These are phyloP conservation scores for Pomatostomus ruficeps DNA, from an alignment of 2,113 vertebrate species.

Conservation along the genomic window DNA sequence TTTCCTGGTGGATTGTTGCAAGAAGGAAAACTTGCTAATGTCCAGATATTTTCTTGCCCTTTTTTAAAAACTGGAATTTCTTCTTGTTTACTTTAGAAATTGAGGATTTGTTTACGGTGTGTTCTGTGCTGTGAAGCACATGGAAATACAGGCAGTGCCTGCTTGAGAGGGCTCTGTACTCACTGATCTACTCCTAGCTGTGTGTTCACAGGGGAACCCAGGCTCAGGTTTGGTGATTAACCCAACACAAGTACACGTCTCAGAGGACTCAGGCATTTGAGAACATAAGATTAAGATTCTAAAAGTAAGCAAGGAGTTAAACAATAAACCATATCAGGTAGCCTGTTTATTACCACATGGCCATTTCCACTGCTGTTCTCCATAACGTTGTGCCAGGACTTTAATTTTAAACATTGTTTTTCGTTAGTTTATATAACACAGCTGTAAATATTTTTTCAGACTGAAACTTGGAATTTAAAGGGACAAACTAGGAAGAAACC, in stretches of 20 bases:
- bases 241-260: rapidly evolving
- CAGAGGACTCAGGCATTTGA: neutral
- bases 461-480: neutral
- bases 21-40: neutral
- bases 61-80: neutral
- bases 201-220: rapidly evolving
- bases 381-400: neutral
- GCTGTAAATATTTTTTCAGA: conserved; percentile 48
- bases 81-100: neutral
- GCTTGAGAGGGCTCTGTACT: neutral
- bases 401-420: conserved; percentile 51
- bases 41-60: neutral
- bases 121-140: neutral
- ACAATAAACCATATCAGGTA: conserved; percentile 41
- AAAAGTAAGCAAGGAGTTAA: conserved; percentile 36
- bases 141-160: neutral
- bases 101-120: neutral
- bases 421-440: conserved; percentile 44
- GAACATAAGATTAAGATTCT: neutral
- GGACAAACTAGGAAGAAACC: neutral
- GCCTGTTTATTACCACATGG: conserved; percentile 27
- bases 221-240: neutral
- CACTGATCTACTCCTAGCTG: neutral
- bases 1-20: neutral
- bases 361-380: conserved; percentile 34